Evolutionary conservation across 1,140 invertebrate species (phyloP).

Genomic region (Spodoptera litura): DNA sequence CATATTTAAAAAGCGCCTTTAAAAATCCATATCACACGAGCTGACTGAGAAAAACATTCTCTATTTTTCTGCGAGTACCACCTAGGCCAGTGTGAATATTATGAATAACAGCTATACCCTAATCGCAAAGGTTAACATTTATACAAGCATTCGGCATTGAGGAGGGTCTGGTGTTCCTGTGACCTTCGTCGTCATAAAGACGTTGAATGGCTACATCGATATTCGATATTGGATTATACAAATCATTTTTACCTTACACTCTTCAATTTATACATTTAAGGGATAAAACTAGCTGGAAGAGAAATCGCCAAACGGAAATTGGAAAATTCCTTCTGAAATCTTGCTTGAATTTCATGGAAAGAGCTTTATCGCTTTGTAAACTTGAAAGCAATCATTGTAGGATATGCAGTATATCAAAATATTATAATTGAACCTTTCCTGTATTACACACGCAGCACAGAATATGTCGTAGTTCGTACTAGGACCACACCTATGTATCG

Average conservation of each 20-base stretch:
- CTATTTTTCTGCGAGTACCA: not conserved
- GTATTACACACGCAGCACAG: constrained; percentile 11
- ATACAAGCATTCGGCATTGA: constrained; percentile 31
- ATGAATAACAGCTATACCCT: not conserved
- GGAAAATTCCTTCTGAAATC: not conserved
- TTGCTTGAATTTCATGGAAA: too few relatives aligned
- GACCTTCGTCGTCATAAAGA: constrained; percentile 32
- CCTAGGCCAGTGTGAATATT: not conserved
- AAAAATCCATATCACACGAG: too few relatives aligned
- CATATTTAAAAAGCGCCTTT: too few relatives aligned
- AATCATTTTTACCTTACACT: constrained; percentile 18
- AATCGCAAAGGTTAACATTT: constrained; percentile 17
- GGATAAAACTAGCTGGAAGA: too few relatives aligned
- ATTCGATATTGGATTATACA: constrained; percentile 35
- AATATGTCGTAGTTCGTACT: constrained; percentile 8
- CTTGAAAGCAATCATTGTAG: too few relatives aligned
- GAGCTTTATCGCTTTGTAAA: too few relatives aligned
- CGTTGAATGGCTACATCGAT: constrained; percentile 34
- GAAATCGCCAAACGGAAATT: too few relatives aligned
- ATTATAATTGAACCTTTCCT: not conserved
- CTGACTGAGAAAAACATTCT: not conserved
- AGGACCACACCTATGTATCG: not conserved
- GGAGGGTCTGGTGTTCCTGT: constrained; percentile 5
- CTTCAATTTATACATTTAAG: not conserved
- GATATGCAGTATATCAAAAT: too few relatives aligned